These are phyloP conservation scores for Botrylloides violaceus DNA, from an alignment of 23 tunicate species.

Conservation along the genomic window DNA sequence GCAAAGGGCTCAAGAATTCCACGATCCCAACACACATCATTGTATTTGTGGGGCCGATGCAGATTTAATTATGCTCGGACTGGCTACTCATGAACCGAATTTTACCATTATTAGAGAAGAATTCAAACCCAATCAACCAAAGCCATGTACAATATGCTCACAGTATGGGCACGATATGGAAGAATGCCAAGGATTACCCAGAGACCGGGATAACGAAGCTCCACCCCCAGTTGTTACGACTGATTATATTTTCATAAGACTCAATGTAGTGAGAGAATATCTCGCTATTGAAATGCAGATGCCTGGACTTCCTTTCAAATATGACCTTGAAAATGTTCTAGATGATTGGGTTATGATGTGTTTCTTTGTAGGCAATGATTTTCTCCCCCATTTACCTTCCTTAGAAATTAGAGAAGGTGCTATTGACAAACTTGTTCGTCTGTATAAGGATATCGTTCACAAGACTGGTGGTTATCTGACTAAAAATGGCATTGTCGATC, in stretches of 20 bases:
- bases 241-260: constrained; percentile 82
- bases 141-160: constrained; percentile 82
- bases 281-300: constrained; percentile 72
- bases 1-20: constrained; percentile 74
- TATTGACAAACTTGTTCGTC: constrained; percentile 83
- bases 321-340: constrained; percentile 86
- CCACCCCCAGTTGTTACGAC: constrained; percentile 36
- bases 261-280: constrained; percentile 81
- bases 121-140: constrained; percentile 82
- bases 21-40: constrained; percentile 98
- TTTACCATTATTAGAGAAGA: constrained; percentile 97
- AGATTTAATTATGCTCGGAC: constrained; percentile 93
- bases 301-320: constrained; percentile 83
- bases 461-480: constrained; percentile 82
- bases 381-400: constrained; percentile 93
- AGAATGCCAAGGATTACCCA: constrained; percentile 80
- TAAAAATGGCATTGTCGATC: constrained; percentile 54
- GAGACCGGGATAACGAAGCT: constrained; percentile 40
- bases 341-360: constrained; percentile 99
- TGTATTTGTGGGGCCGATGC: constrained; percentile 99
- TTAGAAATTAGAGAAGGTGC: constrained; percentile 96
- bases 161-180: constrained; percentile 98
- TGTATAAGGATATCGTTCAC: constrained; percentile 83
- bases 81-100: constrained; percentile 97
- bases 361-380: constrained; percentile 98